Percentiles rank a stretch among this genome's conserved stretches.
Conservation (phyloP, 2,797 vertebrate genomes). For the Zonotrichia albicollis region DNA sequence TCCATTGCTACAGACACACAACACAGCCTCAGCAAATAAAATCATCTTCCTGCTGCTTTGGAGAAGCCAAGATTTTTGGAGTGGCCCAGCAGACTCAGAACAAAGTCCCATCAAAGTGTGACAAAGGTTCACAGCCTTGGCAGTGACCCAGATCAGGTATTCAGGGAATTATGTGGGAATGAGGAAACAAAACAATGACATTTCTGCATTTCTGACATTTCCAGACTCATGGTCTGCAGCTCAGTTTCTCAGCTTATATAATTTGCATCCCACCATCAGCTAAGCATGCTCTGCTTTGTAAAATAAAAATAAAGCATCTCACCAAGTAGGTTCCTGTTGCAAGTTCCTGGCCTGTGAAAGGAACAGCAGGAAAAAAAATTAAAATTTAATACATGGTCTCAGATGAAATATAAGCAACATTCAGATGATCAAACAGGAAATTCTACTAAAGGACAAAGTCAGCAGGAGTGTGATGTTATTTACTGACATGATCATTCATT, state of each 20-base stretch:
- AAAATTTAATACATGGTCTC: background rate
- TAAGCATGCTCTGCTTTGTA: background rate
- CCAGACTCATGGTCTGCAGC: background rate
- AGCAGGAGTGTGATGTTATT: background rate
- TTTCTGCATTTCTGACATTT: background rate
- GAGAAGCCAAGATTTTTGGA: background rate
- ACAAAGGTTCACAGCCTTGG: background rate
- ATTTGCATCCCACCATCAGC: background rate
- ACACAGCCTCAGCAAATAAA: background rate
- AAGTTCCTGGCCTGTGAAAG: slow-evolving; percentile 86
- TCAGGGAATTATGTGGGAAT: background rate
- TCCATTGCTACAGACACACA: background rate
- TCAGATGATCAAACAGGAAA: background rate
- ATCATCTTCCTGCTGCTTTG: background rate
- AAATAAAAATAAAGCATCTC: slow-evolving; percentile 32
- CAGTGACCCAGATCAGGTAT: background rate
- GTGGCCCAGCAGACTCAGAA: background rate
- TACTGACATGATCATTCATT: background rate
- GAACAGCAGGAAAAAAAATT: background rate
- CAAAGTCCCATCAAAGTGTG: background rate
- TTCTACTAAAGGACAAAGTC: background rate
- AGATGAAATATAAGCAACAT: background rate
- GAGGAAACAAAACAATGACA: background rate
- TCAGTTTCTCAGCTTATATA: background rate
- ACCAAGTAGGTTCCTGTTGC: slow-evolving; percentile 92